These are phyloP conservation scores for Phocoena phocoena DNA, from an alignment of 2,113 vertebrate species.

Conservation along the genomic window DNA sequence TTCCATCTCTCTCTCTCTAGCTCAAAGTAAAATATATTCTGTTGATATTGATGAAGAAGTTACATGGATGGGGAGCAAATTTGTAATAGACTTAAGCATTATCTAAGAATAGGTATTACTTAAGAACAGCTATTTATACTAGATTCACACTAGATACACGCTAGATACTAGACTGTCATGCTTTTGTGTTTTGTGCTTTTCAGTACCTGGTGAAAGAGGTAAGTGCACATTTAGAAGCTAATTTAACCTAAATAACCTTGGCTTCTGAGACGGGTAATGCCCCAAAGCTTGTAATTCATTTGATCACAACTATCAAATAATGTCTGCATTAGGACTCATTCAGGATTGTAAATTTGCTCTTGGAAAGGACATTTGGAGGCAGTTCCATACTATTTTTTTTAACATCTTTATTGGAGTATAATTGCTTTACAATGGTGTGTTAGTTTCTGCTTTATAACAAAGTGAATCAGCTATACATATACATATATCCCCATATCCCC, in stretches of 20 bases:
- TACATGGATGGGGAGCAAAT: neutral
- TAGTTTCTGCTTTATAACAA: too few species aligned
- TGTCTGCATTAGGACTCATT: neutral
- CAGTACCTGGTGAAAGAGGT: neutral
- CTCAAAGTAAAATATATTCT: neutral
- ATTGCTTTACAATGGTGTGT: too few species aligned
- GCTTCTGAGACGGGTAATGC: neutral
- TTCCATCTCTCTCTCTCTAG: neutral
- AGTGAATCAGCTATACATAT: too few species aligned
- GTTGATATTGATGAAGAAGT: neutral
- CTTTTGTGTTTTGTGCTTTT: neutral
- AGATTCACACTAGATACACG: neutral
- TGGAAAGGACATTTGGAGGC: neutral
- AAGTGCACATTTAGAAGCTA: neutral
- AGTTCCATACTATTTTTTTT: neutral
- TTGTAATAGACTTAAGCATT: neutral
- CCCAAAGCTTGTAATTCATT: neutral
- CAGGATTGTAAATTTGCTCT: neutral
- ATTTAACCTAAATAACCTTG: conserved; percentile 3
- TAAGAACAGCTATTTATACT: neutral
- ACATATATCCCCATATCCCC: too few species aligned
- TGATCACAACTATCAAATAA: neutral
- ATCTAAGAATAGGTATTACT: neutral
- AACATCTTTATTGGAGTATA: too few species aligned
- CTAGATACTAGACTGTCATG: neutral